Evolutionary conservation across 2,888 invertebrate species (phyloP), one percentile per base, ranked within the genome.

Genomic region (Microchrysa polita): DNA sequence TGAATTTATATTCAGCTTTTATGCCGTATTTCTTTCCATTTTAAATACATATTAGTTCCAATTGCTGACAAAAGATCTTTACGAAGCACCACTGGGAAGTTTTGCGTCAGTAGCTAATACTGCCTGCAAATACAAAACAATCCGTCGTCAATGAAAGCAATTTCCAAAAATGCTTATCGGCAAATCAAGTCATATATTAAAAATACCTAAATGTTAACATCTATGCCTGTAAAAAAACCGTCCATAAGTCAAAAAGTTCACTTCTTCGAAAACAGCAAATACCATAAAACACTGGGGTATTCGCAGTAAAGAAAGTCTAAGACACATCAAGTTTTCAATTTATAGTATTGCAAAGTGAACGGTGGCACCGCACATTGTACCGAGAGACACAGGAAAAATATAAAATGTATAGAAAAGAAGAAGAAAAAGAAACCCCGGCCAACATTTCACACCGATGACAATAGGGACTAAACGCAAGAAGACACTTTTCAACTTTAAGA

Each of bases 381-480:
- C 16, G 48, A 48, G 18, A 16, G 65, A 48, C n/a, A n/a, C n/a
- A n/a, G n/a, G 34, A 65, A 65, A 65, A 7, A 18, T 16, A 55
- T n/a, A 20, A 55, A 55, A 18, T n/a, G n/a, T n/a, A n/a, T n/a
- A n/a, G n/a, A n/a, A n/a, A n/a, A n/a, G n/a, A 20, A 55, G 1
- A 2, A 55, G 22, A 55, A 55, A 55, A n/a, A n/a, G n/a, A n/a
- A 55, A 55, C 20, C 10, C 40, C 22, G 12, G 65, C 65, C 48
- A 65, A 65, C 65, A 65, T 65, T 65, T 65, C 65, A 48, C 65
- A 65, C 65, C 48, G 34, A 48, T 65, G 48, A 65, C 65, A 65
- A 61, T 61, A 40, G 61, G 61, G 61, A 61, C 61, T 44, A 65
- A 65, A 65, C 65, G 65, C 61, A 65, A 48, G 61, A 61, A 34